A percentile compares a stretch with the other conserved stretches of the same genome.
Conservation (phyloP, 2,113 vertebrate species). For the Bambusicola thoracicus region DNA sequence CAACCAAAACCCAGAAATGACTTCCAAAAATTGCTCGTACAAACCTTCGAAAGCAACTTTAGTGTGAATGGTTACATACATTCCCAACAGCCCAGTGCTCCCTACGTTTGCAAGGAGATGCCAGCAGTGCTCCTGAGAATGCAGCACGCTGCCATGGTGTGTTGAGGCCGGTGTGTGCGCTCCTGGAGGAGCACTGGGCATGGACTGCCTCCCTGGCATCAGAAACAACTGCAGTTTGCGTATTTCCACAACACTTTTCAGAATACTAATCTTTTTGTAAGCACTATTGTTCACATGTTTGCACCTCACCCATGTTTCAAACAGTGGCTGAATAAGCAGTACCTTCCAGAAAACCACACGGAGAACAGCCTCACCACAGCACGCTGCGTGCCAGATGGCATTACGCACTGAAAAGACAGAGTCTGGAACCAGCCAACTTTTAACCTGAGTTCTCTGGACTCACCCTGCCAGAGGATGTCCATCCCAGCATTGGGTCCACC, state of each 20-base stretch:
- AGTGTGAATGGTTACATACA: background rate
- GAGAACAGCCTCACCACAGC: background rate
- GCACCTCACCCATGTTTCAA: conserved; percentile 39
- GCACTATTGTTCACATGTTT: background rate
- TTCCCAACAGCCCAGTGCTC: background rate
- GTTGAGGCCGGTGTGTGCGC: background rate
- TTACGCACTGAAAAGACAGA: background rate
- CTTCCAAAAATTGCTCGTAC: background rate
- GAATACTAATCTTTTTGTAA: background rate
- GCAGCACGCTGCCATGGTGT: rapidly evolving
- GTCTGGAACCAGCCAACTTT: conserved; percentile 21
- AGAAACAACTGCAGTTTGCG: background rate
- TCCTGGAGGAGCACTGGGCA: background rate
- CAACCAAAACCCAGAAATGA: background rate
- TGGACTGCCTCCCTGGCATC: background rate
- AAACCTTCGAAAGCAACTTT: background rate
- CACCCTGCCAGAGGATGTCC: background rate
- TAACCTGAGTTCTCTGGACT: background rate
- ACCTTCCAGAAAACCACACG: background rate
- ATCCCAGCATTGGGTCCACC: background rate
- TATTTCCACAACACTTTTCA: background rate
- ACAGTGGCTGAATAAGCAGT: background rate
- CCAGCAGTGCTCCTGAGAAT: background rate
- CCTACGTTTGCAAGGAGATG: rapidly evolving
- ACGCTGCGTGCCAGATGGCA: background rate